Base-by-base conservation (phyloP, 2,113 vertebrate genomes). In the Cephalopholis sonnerati region DNA sequence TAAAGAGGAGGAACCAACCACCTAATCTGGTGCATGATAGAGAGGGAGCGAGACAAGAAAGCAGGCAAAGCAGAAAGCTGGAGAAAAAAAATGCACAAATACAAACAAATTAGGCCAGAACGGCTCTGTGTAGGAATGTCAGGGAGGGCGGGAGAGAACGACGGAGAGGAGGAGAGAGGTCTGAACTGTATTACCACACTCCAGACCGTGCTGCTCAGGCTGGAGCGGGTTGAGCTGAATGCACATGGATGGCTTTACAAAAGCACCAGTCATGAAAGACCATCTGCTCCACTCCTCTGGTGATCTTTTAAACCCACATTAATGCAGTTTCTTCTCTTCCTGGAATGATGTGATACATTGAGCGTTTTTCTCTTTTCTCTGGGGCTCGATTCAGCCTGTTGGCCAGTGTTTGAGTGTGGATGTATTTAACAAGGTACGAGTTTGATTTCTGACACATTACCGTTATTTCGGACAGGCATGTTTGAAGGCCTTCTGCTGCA, bases 31-130 rank as follows among this genome's bases (percentile, higher is more conserved):
- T 84, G 59, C 66, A 81, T 85, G 84, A 81, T 50, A 82, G 81
- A 83, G 74, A 73, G 65, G 57, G 70, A 90, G 79, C n/a, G 16
- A 82, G 50, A 79, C 61, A 74, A 72, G 59, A 83, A 71, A 75
- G 75, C 41, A 61, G 72, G 77, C 62, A 66, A 79, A 81, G 77
- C 63, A 81, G 81, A 80, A 84, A 75, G 69, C 16, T 39, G 67
- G 22, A 36, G 66, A 71, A 69, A 50, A 67, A 80, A 91, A 90
- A 86, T 72, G 78, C 83, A 88, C 83, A 92, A 90, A 93, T 79
- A 93, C 84, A 93, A 91, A 93, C 88, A 91, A 92, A 91, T 89
- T 86, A 83, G 78, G 79, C 18, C 82, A 79, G 85, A 83, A 82
- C 70, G 75, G 71, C 76, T 84, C 44, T 87, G 80, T 81, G 87